phyloP scores from a whole-genome alignment of 2,113 vertebrate genomes.

The Engystomops pustulosus region DNA sequence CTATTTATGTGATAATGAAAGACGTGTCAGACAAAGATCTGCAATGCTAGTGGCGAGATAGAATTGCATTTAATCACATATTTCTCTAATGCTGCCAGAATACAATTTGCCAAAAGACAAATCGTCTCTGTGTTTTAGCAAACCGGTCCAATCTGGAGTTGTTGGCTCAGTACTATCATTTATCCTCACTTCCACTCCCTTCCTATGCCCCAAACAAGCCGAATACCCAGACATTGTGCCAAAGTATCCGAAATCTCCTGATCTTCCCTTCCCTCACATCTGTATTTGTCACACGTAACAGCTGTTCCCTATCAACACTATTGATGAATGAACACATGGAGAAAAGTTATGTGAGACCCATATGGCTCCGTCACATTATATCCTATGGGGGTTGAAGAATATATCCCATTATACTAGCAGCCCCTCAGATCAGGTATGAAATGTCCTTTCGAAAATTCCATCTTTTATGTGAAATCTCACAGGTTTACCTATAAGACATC shows the following conservation, averaged over 20 bases:
- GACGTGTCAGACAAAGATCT: constrained; percentile 56
- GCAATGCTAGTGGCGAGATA: constrained; percentile 53
- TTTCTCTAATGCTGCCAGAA: constrained; percentile 47
- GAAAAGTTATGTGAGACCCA: neutral
- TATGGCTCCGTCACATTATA: neutral
- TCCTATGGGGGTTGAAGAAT: neutral
- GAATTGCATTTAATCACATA: constrained; percentile 53
- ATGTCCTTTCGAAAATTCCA: no score
- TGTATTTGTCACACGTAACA: constrained; percentile 14
- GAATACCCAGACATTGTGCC: neutral
- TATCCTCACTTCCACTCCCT: neutral
- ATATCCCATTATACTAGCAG: no score
- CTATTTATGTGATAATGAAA: constrained; percentile 57
- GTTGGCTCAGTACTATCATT: neutral
- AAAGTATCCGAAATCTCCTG: neutral
- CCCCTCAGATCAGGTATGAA: no score
- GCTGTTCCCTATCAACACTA: neutral
- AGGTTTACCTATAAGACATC: no score
- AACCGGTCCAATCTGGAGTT: constrained; percentile 37
- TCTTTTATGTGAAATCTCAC: no score
- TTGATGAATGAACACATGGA: neutral
- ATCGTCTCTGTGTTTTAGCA: constrained; percentile 39
- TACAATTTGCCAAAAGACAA: constrained; percentile 50
- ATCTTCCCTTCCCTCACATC: constrained; percentile 8
- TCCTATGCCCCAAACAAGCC: neutral